phyloP scores from a whole-genome alignment of 2,888 invertebrate species.

The Tetanocera ferruginea region DNA sequence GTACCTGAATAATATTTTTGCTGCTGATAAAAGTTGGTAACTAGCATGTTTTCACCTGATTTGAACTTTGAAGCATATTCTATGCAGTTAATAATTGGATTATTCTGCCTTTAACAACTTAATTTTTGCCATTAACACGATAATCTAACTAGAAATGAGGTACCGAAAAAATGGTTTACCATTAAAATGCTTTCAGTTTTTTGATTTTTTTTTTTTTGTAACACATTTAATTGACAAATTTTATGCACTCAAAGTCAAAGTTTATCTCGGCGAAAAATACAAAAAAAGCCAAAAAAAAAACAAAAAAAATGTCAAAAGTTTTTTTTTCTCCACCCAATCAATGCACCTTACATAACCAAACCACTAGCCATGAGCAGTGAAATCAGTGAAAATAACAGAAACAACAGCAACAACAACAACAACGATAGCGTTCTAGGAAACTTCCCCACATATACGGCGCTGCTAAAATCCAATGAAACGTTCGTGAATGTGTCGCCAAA shows the following conservation, averaged over 20 bases:
- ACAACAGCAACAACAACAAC: not conserved
- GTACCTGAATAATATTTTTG: not conserved
- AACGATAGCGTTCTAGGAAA: not conserved
- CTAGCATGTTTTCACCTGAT: not conserved
- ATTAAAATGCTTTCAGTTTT: slow-evolving; percentile 30
- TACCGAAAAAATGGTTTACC: not conserved
- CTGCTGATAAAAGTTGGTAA: not conserved
- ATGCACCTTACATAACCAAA: not conserved
- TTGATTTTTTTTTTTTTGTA: not conserved
- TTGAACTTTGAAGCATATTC: not conserved
- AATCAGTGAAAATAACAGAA: not conserved
- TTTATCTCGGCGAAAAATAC: slow-evolving; percentile 13
- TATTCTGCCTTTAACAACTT: not conserved
- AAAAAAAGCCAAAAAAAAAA: not conserved
- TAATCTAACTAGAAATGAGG: slow-evolving; percentile 21
- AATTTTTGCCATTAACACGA: slow-evolving; percentile 10
- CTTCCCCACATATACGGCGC: not conserved
- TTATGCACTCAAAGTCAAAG: slow-evolving; percentile 30
- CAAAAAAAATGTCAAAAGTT: not conserved
- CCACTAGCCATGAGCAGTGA: not conserved
- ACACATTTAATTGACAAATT: slow-evolving; percentile 32
- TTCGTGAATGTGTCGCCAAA: slow-evolving; percentile 25
- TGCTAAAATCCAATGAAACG: slow-evolving; percentile 32
- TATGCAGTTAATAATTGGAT: not conserved
- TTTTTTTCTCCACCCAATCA: slow-evolving; percentile 4